Conservation (phyloP, 2,113 vertebrate genomes). For the Pituophis catenifer region DNA sequence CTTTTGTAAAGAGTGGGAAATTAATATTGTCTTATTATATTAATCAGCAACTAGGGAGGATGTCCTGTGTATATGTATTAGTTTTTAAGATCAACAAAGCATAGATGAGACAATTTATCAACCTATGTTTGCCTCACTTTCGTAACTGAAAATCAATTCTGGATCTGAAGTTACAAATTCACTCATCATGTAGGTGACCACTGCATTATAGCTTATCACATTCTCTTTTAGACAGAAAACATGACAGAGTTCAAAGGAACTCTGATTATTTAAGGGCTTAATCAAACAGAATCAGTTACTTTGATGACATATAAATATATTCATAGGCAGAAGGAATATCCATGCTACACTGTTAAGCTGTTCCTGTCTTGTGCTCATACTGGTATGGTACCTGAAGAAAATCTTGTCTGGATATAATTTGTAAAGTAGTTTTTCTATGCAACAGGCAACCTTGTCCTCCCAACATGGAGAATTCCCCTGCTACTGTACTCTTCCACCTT, state of each 20-base stretch:
- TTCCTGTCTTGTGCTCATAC: neutral
- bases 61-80: neutral
- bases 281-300: neutral
- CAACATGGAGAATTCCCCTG: neutral
- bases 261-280: neutral
- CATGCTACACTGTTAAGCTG: neutral
- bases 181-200: neutral
- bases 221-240: neutral
- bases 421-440: neutral
- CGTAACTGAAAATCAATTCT: neutral
- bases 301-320: neutral
- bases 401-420: neutral
- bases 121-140: neutral
- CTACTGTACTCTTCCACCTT: neutral
- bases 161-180: neutral
- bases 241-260: neutral
- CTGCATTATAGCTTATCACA: neutral
- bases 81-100: neutral
- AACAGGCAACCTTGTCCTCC: neutral
- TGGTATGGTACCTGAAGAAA: neutral
- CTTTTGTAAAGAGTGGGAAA: neutral
- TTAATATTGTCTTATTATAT: neutral
- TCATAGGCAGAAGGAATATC: neutral
- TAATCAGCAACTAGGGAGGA: neutral
- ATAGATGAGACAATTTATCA: neutral